Evolutionary conservation across 1,140 invertebrate species (phyloP), one percentile per base, ranked within the genome.

Genomic region (Vanessa atalanta): DNA sequence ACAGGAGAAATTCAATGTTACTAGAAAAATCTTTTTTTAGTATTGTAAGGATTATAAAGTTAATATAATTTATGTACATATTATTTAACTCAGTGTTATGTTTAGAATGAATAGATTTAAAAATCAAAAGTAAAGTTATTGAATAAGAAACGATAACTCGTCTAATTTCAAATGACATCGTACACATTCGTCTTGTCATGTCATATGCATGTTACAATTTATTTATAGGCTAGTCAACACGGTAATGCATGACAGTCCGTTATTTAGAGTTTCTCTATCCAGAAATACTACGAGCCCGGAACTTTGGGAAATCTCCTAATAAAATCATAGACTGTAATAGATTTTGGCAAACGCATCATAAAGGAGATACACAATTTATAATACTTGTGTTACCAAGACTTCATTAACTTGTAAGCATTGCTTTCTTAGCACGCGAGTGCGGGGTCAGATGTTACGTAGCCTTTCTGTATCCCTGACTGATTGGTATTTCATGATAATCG

Each of bases 281-380:
- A 76, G 78, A 79, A 79, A 79, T 79, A 76, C 31, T 50, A 51
- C 50, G 72, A 79, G 78, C 78, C 75, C 75, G 72, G 78, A 79
- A 79, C 78, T 69, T 76, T 73, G 72, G 73, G 69, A 79, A 79
- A 79, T 79, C 73, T 76, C 78, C 78, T 73, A 79, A 76, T 76
- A 79, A 79, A 79, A 79, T 79, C 78, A 79, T 65, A 65, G 75
- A 76, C 78, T 79, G 72, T 79, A 76, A 76, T 79, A 79, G 78
- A 79, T 76, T 78, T 79, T 79, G 78, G 78, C 78, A 79, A 76
- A 74, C 70, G 37, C 50, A 48, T 70, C 69, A 61, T 72, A 68
- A 65, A 71, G 55, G 67, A 75, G 70, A 71, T 61, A 57, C 66
- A 65, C 73, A 65, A 65, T 75, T 73, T 68, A 61, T 76, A 55